Conservation (phyloP, 1,140 invertebrate species). For the Sweltsa coloradensis region DNA sequence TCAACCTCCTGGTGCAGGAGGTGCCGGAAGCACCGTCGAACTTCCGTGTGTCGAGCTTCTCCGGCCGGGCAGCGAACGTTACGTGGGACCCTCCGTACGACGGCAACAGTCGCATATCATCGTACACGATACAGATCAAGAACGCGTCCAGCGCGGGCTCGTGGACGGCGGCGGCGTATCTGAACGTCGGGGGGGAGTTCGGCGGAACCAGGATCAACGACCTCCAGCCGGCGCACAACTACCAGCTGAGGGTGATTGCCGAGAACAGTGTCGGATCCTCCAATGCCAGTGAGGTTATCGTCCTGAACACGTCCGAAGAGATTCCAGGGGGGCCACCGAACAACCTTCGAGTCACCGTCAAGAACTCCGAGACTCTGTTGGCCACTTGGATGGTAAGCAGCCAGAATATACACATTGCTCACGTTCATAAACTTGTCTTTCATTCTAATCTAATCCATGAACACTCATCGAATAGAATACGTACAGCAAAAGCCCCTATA, state of each 20-base stretch:
- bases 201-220: constrained; percentile 25
- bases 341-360: constrained; percentile 50
- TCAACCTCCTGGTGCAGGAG: constrained; percentile 34
- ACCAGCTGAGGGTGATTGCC: constrained; percentile 52
- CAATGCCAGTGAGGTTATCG: constrained; percentile 50
- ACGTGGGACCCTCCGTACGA: constrained; percentile 21
- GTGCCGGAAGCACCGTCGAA: constrained; percentile 18
- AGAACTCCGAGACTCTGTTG: constrained; percentile 61
- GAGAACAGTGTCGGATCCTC: constrained; percentile 63
- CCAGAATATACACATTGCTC: too few relatives aligned
- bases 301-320: constrained; percentile 60
- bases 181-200: constrained; percentile 23
- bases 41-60: constrained; percentile 16
- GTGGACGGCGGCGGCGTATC: neutral
- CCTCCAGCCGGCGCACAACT: constrained; percentile 36
- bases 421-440: too few relatives aligned
- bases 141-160: constrained; percentile 15
- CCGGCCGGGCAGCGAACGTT: constrained; percentile 19
- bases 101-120: constrained; percentile 29
- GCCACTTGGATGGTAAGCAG: constrained; percentile 55
- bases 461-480: too few relatives aligned
- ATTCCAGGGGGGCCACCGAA: constrained; percentile 60
- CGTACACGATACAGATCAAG: constrained; percentile 25
- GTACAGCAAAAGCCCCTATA: too few relatives aligned
- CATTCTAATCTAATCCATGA: too few relatives aligned